These are phyloP conservation scores for Macrophya alboannulata DNA, from an alignment of 2,888 invertebrate genomes.

Conservation along the genomic window DNA sequence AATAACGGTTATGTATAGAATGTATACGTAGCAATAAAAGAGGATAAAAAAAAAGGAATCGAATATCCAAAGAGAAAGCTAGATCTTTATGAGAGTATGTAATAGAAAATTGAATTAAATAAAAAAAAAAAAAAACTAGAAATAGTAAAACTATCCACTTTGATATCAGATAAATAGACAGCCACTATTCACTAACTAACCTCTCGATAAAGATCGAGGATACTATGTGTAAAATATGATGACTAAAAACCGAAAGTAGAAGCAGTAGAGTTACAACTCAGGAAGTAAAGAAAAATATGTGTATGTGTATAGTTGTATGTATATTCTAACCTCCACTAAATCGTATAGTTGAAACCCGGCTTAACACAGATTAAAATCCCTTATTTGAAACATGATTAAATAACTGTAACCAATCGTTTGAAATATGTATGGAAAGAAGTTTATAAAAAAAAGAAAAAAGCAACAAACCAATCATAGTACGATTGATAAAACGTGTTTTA, in stretches of 20 bases:
- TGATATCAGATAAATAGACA: background rate
- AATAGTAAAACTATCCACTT: background rate
- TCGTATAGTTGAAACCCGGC: slow-evolving; percentile 48
- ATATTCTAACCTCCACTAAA: slow-evolving; percentile 68
- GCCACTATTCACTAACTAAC: background rate
- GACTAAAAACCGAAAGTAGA: background rate
- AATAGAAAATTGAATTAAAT: background rate
- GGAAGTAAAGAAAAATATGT: slow-evolving; percentile 61
- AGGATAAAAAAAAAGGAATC: background rate
- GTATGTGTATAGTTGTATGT: too few species aligned
- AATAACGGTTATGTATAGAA: background rate
- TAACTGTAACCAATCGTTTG: background rate
- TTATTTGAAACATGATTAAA: slow-evolving; percentile 11
- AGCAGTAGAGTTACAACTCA: background rate
- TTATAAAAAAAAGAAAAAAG: too few species aligned
- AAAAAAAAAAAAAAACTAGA: background rate
- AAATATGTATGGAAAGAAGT: background rate
- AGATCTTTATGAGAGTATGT: background rate
- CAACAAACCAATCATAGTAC: background rate
- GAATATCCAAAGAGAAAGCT: slow-evolving; percentile 25
- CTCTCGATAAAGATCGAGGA: background rate
- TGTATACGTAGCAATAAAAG: background rate
- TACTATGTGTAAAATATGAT: background rate
- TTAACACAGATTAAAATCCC: slow-evolving; percentile 47
- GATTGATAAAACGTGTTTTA: background rate